Evolutionary conservation across 2,797 vertebrate species (phyloP).

Genomic region (Argyrosomus regius): DNA sequence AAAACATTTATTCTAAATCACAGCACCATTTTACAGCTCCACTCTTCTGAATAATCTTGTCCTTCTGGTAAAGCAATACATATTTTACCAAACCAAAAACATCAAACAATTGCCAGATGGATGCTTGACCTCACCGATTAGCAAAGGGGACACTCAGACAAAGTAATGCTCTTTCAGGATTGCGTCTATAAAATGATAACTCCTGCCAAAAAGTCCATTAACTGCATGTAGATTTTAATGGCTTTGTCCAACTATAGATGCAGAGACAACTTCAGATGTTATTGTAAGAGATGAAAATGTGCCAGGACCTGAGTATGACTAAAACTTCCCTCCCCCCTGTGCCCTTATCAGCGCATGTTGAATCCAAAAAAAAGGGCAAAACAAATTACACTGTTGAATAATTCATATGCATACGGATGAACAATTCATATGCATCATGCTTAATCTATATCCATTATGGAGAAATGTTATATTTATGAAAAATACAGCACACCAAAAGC

Average conservation of each 20-base stretch:
- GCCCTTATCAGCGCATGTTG: slow-evolving; percentile 51
- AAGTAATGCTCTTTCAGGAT: slow-evolving; percentile 57
- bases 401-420: slow-evolving; percentile 73
- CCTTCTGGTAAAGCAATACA: slow-evolving; percentile 45
- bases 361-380: slow-evolving; percentile 59
- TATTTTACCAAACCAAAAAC: slow-evolving; percentile 63
- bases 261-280: slow-evolving; percentile 69
- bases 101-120: slow-evolving; percentile 55
- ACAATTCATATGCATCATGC: slow-evolving; percentile 76
- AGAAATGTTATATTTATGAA: slow-evolving; percentile 58
- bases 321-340: slow-evolving; percentile 25
- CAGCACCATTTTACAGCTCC: slow-evolving; percentile 1
- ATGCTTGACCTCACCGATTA: slow-evolving; percentile 69
- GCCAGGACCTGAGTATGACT: slow-evolving; percentile 60
- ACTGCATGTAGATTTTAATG: slow-evolving; percentile 70
- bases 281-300: slow-evolving; percentile 53
- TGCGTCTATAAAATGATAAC: slow-evolving; percentile 65
- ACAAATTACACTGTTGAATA: slow-evolving; percentile 69
- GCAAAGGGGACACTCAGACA: slow-evolving; percentile 60
- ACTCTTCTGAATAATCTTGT: slow-evolving; percentile 25
- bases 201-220: slow-evolving; percentile 84
- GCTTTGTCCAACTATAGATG: slow-evolving; percentile 53
- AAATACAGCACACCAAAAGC: slow-evolving; percentile 53
- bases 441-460: slow-evolving; percentile 77
- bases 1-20: slow-evolving; percentile 27